Evolutionary conservation across 1,140 invertebrate genomes (phyloP).

Genomic region (Ptiloglossa arizonensis): DNA sequence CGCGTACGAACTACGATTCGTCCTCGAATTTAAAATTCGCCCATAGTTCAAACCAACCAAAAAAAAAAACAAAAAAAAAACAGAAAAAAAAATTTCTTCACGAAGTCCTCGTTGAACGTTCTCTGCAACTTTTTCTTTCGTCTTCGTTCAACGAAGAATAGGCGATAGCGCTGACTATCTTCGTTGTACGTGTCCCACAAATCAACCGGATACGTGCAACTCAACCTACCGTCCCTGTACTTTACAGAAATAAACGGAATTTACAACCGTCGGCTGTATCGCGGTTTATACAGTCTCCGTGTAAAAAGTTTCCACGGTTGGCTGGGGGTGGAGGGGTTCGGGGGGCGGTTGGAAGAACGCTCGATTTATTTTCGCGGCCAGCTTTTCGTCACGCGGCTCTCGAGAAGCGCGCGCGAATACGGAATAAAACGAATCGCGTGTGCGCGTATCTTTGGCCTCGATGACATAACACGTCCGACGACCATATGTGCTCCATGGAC

Average conservation of each 20-base stretch:
- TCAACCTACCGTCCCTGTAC: not conserved
- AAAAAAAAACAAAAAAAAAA: too few species aligned
- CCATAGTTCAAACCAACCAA: too few species aligned
- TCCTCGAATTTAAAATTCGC: too few species aligned
- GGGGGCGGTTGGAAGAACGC: too few species aligned
- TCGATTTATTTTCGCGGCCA: slow-evolving; percentile 32
- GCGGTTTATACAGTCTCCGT: not conserved
- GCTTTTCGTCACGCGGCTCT: not conserved
- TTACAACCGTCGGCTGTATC: not conserved
- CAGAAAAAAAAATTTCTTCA: too few species aligned
- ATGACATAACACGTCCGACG: slow-evolving; percentile 38
- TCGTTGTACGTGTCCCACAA: not conserved
- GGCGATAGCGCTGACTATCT: not conserved
- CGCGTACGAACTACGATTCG: too few species aligned
- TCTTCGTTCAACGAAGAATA: not conserved
- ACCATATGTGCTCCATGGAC: not conserved
- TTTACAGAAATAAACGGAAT: slow-evolving; percentile 21
- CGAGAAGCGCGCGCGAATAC: not conserved
- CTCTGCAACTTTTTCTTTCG: not conserved
- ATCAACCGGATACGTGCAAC: slow-evolving; percentile 2
- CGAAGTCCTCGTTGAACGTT: too few species aligned
- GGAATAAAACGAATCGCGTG: not conserved
- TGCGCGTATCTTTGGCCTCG: slow-evolving; percentile 30
- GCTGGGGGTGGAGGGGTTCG: not conserved
- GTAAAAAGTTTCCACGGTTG: slow-evolving; percentile 3